Evolutionary conservation across 2,113 vertebrate species (phyloP), one percentile per base, ranked within the genome.

Genomic region (Corydoras sp.): DNA sequence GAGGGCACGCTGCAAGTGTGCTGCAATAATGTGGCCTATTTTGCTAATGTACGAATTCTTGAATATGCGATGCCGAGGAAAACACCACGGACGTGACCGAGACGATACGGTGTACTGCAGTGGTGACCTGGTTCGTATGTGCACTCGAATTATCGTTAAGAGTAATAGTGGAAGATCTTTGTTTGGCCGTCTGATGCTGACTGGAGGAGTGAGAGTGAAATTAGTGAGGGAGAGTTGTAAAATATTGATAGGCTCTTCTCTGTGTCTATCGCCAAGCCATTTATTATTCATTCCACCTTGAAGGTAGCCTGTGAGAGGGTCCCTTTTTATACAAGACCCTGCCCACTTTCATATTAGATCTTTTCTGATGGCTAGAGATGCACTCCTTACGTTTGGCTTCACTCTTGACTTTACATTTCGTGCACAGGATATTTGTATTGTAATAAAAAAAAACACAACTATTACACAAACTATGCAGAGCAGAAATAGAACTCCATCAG

Each of bases 221-320:
- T 88, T 86, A 86, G 82, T 86, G 74, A 75, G 65, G 72, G 72
- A 79, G 77, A 82, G 77, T 82, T 83, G 85, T 88, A 78, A 86
- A 94, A 95, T 95, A 95, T 95, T 96, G 91, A 97, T 96, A 90
- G 85, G 24, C 87, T 86, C 86, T 89, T 89, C 92, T 90, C 86
- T 87, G 81, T 91, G 89, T 87, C 89, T 86, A 89, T 86, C 86
- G 88, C 91, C 83, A 82, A 81, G 79, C 87, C 88, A 93, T 96
- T 91, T 91, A 94, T 96, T 92, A 95, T 95, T 95, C 88, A 97
- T 93, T 88, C 88, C 89, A 91, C 90, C 89, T 92, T 88, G 88
- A 94, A 93, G 91, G 91, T 92, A 92, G 88, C 77, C 84, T 89
- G 85, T 83, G 88, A 87, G 83, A 88, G 84, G 88, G 90, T 85